Base-by-base conservation (phyloP, 2,113 vertebrate species). In the Gambusia holbrooki region DNA sequence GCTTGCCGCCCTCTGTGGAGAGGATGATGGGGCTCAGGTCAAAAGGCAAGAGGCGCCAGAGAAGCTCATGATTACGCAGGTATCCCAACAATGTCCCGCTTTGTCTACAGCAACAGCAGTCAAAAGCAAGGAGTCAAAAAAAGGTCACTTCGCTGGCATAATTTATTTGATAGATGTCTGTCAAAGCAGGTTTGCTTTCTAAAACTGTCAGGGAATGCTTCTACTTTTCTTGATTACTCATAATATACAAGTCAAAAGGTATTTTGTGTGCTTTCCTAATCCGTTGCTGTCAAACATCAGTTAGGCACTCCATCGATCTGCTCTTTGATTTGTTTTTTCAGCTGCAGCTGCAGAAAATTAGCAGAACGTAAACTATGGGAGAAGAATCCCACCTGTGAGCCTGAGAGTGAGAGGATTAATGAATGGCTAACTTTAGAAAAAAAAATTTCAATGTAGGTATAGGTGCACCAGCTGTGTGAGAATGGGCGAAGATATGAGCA, bases 351-450 rank as follows among this genome's bases (percentile, higher is more conserved):
- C 61, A 58, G 82, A 91, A 87, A 75, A 76, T 88, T 84, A 80
- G 69, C 79, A 76, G 88, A 89, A 87, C 90, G 88, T 88, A 81
- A 85, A 86, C 85, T 76, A 64, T 40, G 32, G 75, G n/a, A 80
- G 92, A 90, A 73, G 74, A 79, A 81, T 90, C 85, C 81, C 91
- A 94, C 90, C 92, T 94, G 90, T 84, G 87, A 83, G 82, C 82
- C 80, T 25, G 77, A 85, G 84, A 78, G 75, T 73, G 77, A 70
- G 72, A 51, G 66, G 11, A 7, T 71, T 62, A 69, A 67, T 68
- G 64, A 73, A 63, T n/a, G 54, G 33, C 75, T 64, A 35, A 40
- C 65, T 77, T 78, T 68, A 37, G 22, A 48, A 65, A 69, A 35
- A 35, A 35, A 37, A 11, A 12, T 71, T 81, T 42, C 65, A 45